Evolutionary conservation across 2,113 vertebrate genomes (phyloP), one percentile per base, ranked within the genome.

Genomic region (Pteruthius melanotis): DNA sequence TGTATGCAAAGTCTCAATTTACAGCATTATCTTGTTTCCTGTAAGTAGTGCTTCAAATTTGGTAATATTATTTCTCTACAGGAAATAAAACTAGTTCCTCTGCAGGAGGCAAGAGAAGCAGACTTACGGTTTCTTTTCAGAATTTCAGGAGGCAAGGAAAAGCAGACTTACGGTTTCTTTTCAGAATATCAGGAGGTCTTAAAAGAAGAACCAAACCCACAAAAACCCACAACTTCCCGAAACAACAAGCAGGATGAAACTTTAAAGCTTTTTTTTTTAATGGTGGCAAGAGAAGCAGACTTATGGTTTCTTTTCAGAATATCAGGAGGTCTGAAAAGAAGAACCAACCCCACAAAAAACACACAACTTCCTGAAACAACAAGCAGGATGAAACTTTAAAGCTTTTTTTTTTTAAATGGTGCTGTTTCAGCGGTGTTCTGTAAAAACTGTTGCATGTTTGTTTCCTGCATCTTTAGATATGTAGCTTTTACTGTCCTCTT

Each of bases 331-430:
- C 11, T 50, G 45, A 14, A 53, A 71, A 64, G 44, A 19, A 22
- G 44, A 17, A 12, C 8, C 4, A 23, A 59, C 47, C 7, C 33
- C 9, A 18, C 39, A 47, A 22, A 68, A 61, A 33, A 7, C 1
- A 11, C 9, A 6, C 22, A n/a, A 40, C 7, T 4, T 15, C 3
- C 9, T 18, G 7, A 40, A 56, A 20, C 4, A 22, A 4, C 2
- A 56, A 47, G 13, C 42, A 56, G 33, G 23, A 23, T 7, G 7
- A 87, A 84, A 59, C 12, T 30, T 45, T 18, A 66, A 84, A 37
- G 6, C 9, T 65, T 57, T 26, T 13, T 19, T 52, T 37, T 33
- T 35, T 27, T 8, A 50, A 33, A 47, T 30, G 12, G 8, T 4
- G 1, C 33, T 78, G 7, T 49, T 28, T 77, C 28, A 30, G 7